Percentiles rank a stretch among this genome's conserved stretches.
phyloP scores from a whole-genome alignment of 2,888 invertebrate genomes.

The Salticus scenicus region DNA sequence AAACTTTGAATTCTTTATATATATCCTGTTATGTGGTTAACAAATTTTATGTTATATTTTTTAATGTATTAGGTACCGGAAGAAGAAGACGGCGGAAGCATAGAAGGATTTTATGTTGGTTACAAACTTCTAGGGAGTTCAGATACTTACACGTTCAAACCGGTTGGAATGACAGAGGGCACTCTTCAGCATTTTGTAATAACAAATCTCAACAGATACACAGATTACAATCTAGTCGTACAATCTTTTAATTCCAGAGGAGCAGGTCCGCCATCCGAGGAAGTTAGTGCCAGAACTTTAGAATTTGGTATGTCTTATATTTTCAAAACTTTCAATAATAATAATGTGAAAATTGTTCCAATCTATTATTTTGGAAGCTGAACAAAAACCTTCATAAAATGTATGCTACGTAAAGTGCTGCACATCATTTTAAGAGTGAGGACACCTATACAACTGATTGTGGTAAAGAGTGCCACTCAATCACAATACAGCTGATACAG shows the following conservation, averaged over 20 bases:
- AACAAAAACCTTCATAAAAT: neutral
- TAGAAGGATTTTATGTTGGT: constrained; percentile 61
- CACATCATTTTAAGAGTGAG: too few relatives aligned
- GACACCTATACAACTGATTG: too few relatives aligned
- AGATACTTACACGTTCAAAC: constrained; percentile 69
- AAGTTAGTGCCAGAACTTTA: constrained; percentile 64
- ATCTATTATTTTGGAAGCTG: too few relatives aligned
- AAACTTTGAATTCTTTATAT: too few relatives aligned
- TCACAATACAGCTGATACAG: too few relatives aligned
- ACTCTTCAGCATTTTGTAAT: constrained; percentile 39
- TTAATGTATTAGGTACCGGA: constrained; percentile 32
- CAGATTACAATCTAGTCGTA: constrained; percentile 73
- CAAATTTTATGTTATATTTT: too few relatives aligned
- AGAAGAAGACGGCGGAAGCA: constrained; percentile 43
- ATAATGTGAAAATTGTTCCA: too few relatives aligned
- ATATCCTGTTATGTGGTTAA: too few relatives aligned
- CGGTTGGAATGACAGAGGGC: constrained; percentile 60
- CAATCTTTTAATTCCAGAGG: constrained; percentile 71
- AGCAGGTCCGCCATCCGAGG: constrained; percentile 71
- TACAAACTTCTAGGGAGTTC: constrained; percentile 56
- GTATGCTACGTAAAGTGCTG: too few relatives aligned
- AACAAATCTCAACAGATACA: constrained; percentile 56
- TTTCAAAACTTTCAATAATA: too few relatives aligned
- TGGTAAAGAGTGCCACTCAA: too few relatives aligned
- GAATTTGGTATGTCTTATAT: constrained; percentile 63